Conservation (phyloP, 2,888 invertebrate species). For the Synanthedon myopaeformis region DNA sequence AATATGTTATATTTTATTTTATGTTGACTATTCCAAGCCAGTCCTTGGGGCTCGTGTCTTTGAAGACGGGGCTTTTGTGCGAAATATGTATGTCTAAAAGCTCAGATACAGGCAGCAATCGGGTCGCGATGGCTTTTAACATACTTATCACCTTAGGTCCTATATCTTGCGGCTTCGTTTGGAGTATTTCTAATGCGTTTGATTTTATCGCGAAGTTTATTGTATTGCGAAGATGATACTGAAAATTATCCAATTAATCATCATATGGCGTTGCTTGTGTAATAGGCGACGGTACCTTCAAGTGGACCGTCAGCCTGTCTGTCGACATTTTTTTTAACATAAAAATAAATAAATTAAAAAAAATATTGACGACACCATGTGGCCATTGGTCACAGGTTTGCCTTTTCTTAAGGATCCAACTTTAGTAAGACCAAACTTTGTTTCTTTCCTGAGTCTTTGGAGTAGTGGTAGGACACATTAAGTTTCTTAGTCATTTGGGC, state of each 20-base stretch:
- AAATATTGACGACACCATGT: too few species aligned
- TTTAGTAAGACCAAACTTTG: too few species aligned
- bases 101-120: slow-evolving; percentile 43
- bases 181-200: slow-evolving; percentile 29
- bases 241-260: slow-evolving; percentile 5
- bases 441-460: too few species aligned
- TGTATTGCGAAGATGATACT: slow-evolving; percentile 51
- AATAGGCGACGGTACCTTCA: too few species aligned
- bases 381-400: too few species aligned
- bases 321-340: too few species aligned
- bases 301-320: too few species aligned
- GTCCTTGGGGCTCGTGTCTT: slow-evolving; percentile 43
- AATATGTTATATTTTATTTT: slow-evolving; percentile 20
- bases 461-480: too few species aligned
- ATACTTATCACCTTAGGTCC: slow-evolving; percentile 41
- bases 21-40: slow-evolving; percentile 58
- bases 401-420: too few species aligned
- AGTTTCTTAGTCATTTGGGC: too few species aligned
- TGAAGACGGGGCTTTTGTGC: slow-evolving; percentile 50
- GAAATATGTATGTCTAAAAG: slow-evolving; percentile 48
- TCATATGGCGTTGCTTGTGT: too few species aligned
- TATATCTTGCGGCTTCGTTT: slow-evolving; percentile 44
- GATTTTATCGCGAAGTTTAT: slow-evolving; percentile 43
- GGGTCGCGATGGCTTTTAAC: slow-evolving; percentile 38
- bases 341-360: too few species aligned